Conservation (phyloP, 2,888 invertebrate species). For the Orchestes rusci region DNA sequence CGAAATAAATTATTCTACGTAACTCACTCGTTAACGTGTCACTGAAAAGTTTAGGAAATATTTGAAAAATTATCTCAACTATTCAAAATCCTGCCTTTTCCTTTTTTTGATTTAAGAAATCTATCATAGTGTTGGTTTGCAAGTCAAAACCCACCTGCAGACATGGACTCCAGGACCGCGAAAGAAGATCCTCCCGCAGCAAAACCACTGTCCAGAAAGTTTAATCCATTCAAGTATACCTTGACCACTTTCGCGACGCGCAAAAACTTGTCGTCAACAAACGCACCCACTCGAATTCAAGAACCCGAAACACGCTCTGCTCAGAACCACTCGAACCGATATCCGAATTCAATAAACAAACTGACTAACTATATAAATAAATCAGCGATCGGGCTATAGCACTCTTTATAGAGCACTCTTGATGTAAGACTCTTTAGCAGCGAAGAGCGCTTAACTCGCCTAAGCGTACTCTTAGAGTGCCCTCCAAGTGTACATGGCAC, state of each 20-base stretch:
- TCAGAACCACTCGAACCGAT: constrained; percentile 39
- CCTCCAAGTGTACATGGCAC: constrained; percentile 47
- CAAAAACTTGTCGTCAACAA: constrained; percentile 22
- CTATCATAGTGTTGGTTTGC: too few species aligned
- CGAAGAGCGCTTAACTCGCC: constrained; percentile 48
- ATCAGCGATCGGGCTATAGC: constrained; percentile 46
- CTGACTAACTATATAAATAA: constrained; percentile 49
- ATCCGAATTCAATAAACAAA: constrained; percentile 48
- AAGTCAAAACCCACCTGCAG: constrained; percentile 39
- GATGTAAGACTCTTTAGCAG: constrained; percentile 48
- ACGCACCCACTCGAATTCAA: constrained; percentile 31
- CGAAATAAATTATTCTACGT: too few species aligned
- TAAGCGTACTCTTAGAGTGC: constrained; percentile 47
- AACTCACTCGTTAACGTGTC: too few species aligned
- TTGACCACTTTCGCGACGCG: too few species aligned
- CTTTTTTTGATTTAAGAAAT: too few species aligned
- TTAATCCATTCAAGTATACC: constrained; percentile 24
- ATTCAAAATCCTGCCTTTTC: too few species aligned
- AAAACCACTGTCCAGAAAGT: constrained; percentile 11
- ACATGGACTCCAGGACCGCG: constrained; percentile 43
- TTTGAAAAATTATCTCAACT: too few species aligned
- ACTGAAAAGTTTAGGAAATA: too few species aligned
- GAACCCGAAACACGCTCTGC: constrained; percentile 37
- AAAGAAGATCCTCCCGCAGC: constrained; percentile 46
- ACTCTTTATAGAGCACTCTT: constrained; percentile 45